A percentile compares a stretch with the other conserved stretches of the same genome.
Evolutionary conservation across 2,797 vertebrate genomes (phyloP).

Genomic region (Odontamblyopus rebecca): DNA sequence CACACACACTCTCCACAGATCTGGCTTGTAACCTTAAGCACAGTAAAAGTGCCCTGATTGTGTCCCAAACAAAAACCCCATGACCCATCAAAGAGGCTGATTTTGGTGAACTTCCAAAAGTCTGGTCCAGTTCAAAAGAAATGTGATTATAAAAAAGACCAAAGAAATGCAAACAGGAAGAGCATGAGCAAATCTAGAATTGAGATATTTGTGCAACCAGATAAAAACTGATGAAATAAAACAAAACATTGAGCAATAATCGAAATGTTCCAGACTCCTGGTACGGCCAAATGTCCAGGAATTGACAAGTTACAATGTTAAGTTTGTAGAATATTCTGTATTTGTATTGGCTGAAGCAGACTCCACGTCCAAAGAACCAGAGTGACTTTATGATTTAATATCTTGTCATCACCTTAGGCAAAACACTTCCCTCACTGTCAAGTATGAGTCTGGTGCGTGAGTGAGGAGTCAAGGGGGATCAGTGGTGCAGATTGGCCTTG

Average conservation of each 20-base stretch:
- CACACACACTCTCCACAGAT: too few relatives aligned
- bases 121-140: background rate
- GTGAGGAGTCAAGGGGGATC: too few relatives aligned
- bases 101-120: background rate
- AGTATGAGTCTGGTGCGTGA: too few relatives aligned
- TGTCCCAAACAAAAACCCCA: background rate
- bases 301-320: background rate
- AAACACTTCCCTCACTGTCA: too few relatives aligned
- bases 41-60: background rate
- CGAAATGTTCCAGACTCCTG: background rate
- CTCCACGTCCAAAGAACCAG: too few relatives aligned
- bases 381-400: too few relatives aligned
- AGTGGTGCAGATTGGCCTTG: too few relatives aligned
- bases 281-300: background rate
- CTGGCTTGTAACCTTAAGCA: too few relatives aligned
- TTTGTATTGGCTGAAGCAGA: too few relatives aligned
- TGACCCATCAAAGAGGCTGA: background rate
- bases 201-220: background rate
- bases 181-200: background rate
- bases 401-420: too few relatives aligned
- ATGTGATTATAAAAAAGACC: background rate
- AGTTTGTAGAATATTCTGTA: too few relatives aligned
- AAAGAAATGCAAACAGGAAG: slow-evolving; percentile 12
- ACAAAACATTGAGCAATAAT: slow-evolving; percentile 4
- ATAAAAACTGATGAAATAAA: slow-evolving; percentile 1